Conservation (phyloP, 2,888 invertebrate species). For the Ditylenchus weischeri region DNA sequence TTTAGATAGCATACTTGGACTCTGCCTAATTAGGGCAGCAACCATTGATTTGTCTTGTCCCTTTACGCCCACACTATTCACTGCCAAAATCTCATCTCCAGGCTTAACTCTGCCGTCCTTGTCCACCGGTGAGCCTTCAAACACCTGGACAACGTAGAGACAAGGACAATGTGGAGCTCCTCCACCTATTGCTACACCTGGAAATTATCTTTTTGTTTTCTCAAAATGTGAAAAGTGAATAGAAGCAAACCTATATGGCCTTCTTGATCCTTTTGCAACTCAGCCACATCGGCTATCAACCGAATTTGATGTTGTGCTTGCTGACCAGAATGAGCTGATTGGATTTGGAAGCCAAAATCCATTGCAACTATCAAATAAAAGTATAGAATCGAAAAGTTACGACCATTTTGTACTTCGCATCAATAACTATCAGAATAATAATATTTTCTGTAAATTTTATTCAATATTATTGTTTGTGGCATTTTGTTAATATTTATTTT, state of each 20-base stretch:
- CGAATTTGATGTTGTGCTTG: conserved; percentile 12
- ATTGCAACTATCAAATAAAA: neutral
- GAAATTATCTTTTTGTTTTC: conserved; percentile 63
- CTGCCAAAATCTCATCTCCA: conserved; percentile 92
- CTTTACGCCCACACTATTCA: conserved; percentile 86
- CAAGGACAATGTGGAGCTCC: conserved; percentile 34
- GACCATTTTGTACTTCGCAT: no score
- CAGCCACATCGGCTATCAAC: conserved; percentile 71
- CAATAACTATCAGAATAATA: no score
- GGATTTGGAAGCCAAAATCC: conserved; percentile 8
- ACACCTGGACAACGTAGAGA: conserved; percentile 83
- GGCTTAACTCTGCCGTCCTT: conserved; percentile 88
- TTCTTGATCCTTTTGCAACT: conserved; percentile 84
- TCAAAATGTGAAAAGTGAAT: neutral
- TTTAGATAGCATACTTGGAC: conserved; percentile 55
- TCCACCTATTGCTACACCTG: conserved; percentile 26
- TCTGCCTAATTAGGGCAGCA: conserved; percentile 95
- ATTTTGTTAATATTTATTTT: no score
- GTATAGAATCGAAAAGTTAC: no score
- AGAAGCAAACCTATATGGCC: conserved; percentile 71
- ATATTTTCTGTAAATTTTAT: no score
- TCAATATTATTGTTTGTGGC: no score
- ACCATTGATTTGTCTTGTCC: conserved; percentile 95
- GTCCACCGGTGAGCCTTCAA: conserved; percentile 93
- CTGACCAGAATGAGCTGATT: neutral